A percentile compares a stretch with the other conserved stretches of the same genome.
These are phyloP conservation scores for Eira barbara DNA, from an alignment of 2,113 vertebrate genomes.

Conservation along the genomic window DNA sequence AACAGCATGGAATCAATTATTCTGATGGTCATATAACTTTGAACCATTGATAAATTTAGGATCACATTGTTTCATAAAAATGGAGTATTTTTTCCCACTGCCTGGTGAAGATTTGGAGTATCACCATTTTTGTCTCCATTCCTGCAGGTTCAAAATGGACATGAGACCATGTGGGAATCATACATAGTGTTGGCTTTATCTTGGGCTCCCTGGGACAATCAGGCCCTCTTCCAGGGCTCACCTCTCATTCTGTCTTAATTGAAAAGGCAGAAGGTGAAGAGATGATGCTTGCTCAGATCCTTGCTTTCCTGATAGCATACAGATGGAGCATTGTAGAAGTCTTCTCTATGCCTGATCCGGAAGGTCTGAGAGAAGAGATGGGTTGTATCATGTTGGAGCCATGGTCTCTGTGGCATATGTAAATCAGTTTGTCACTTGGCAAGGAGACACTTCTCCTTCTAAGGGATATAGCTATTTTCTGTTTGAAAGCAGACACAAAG, in stretches of 20 bases:
- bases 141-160: not conserved
- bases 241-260: not conserved
- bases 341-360: not conserved
- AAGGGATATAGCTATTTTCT: not conserved
- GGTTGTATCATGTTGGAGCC: not conserved
- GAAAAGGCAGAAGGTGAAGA: not conserved
- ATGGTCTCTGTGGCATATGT: not conserved
- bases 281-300: too few species aligned
- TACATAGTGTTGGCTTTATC: not conserved
- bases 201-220: not conserved
- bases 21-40: not conserved
- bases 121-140: not conserved
- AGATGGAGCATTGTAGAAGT: not conserved
- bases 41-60: not conserved
- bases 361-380: not conserved
- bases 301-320: not conserved
- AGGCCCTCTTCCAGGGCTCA: not conserved
- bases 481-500: not conserved
- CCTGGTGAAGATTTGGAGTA: not conserved
- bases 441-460: not conserved
- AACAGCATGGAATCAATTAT: not conserved
- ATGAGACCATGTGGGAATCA: not conserved
- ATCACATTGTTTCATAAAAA: not conserved
- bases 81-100: not conserved
- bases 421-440: not conserved